Evolutionary conservation across 2,888 invertebrate genomes (phyloP), one percentile per base, ranked within the genome.

Genomic region (Drosophila sordidapex): DNA sequence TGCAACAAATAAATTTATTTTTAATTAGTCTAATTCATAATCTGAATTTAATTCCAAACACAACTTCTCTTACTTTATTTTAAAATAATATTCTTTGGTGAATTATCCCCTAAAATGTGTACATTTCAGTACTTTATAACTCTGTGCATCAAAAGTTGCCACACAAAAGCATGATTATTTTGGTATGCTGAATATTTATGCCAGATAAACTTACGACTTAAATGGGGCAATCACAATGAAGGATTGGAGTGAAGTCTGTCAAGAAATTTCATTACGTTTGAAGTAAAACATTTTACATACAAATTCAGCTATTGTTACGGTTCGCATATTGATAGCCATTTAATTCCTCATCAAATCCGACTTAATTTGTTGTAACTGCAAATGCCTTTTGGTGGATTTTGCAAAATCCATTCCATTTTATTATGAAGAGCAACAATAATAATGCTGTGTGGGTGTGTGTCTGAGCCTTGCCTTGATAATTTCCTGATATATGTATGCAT

Each of bases 401-500:
- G 49, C 18, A 49, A 15, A 49, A 49, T 15, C 27, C 27, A 27
- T 49, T 49, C 49, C 11, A 27, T 27, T 18, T 49, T 49, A 49
- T 49, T 29, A 27, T 49, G 49, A 49, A 49, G 18, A 49, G 49
- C 49, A 49, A 27, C 27, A 27, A 49, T 18, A 49, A n/a, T 15
- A 13, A 46, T 46, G 21, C 46, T 29, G 31, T 40, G 29, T 52
- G 4, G 29, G 29, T 13, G 57, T 27, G 29, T 48, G 49, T 51
- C 43, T 52, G 67, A 13, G 67, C 31, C 51, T 46, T 74, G 74
- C 59, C 54, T 70, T 74, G 64, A 75, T 78, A 78, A 81, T 73
- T 82, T 63, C 36, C 49, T 62, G 54, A 73, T 73, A 73, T 73
- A 38, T 69, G 46, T 70, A 43, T 59, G 40, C 52, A 27, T 51